These are phyloP conservation scores for Halcyon malimbica DNA, from an alignment of 2,113 vertebrate species.

Conservation along the genomic window DNA sequence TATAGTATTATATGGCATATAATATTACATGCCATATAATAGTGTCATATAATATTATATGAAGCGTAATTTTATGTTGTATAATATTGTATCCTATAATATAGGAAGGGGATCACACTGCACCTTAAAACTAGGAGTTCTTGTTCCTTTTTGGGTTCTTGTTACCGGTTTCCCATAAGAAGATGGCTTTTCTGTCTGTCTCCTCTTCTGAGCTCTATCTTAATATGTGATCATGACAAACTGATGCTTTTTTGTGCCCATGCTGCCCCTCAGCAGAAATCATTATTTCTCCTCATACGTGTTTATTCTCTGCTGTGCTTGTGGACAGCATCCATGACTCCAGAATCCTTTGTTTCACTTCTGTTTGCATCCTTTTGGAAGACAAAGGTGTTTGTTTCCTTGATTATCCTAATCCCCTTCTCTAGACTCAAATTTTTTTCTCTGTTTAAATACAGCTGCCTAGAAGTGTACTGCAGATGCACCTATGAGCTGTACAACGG, in stretches of 20 bases:
- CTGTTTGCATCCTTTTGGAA: background rate
- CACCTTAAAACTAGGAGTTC: background rate
- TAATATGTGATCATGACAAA: background rate
- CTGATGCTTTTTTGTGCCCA: background rate
- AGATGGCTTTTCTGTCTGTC: background rate
- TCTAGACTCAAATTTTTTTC: background rate
- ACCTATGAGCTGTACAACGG: background rate
- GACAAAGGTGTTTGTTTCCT: background rate
- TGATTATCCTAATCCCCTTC: background rate
- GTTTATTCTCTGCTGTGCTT: background rate
- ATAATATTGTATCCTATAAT: background rate
- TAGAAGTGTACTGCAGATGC: background rate
- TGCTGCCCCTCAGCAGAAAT: background rate
- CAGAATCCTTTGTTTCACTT: background rate
- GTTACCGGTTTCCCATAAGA: background rate
- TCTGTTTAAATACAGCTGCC: background rate
- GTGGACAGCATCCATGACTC: background rate
- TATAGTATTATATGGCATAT: background rate
- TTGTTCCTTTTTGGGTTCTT: background rate
- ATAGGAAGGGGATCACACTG: background rate
- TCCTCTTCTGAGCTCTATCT: background rate
- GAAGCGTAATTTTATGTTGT: too few species aligned
- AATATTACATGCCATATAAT: background rate
- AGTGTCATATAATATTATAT: background rate
- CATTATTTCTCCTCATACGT: background rate